phyloP scores from a whole-genome alignment of 2,797 vertebrate species.

The Steatocranus sp. region DNA sequence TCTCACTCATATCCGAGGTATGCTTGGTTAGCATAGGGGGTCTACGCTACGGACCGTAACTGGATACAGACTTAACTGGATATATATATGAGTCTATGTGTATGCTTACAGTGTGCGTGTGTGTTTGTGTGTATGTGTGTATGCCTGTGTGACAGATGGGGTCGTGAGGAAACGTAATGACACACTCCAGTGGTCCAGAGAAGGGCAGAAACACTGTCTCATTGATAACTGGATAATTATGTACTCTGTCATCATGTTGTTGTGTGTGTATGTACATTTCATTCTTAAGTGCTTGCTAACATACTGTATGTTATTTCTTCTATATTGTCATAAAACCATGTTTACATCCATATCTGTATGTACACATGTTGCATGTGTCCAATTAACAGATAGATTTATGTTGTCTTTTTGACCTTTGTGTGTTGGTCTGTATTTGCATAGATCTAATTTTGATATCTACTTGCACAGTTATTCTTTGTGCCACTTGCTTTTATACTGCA shows the following conservation, averaged over 20 bases:
- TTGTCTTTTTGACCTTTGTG: slow-evolving; percentile 10
- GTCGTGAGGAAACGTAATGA: slow-evolving; percentile 66
- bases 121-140: neutral
- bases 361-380: neutral
- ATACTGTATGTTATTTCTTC: slow-evolving; percentile 11
- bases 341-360: slow-evolving; percentile 2
- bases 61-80: neutral
- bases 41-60: neutral
- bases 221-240: slow-evolving; percentile 72
- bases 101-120: neutral
- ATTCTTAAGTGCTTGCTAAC: slow-evolving; percentile 15
- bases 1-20: neutral
- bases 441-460: slow-evolving; percentile 18
- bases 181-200: slow-evolving; percentile 69
- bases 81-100: neutral
- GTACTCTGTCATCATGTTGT: slow-evolving; percentile 63
- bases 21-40: neutral
- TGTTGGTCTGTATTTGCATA: neutral
- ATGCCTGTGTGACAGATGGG: slow-evolving; percentile 48
- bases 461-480: neutral
- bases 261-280: slow-evolving; percentile 37
- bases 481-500: slow-evolving; percentile 24
- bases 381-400: slow-evolving; percentile 1
- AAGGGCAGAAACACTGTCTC: slow-evolving; percentile 54
- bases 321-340: neutral